Evolutionary conservation across 1,140 invertebrate genomes (phyloP).

Genomic region (Metaphire vulgaris): DNA sequence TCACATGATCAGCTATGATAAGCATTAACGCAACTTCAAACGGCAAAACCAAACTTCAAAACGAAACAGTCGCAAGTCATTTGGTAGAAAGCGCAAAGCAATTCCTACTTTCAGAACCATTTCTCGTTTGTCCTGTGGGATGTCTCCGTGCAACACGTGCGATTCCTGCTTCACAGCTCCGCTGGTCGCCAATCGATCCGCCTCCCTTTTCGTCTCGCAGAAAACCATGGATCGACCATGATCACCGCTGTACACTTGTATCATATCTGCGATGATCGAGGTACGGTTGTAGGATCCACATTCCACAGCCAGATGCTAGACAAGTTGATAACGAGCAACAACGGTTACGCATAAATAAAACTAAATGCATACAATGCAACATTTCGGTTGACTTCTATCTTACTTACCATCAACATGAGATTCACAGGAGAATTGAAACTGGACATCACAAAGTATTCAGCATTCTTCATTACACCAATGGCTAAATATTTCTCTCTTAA

Average conservation of each 20-base stretch:
- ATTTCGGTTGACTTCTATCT: no score
- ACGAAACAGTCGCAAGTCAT: background rate
- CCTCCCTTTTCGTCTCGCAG: conserved; percentile 48
- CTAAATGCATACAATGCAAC: no score
- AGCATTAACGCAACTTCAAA: no score
- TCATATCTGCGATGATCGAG: conserved; percentile 38
- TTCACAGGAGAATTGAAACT: no score
- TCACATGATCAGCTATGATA: no score
- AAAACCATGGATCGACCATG: conserved; percentile 47
- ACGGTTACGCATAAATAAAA: no score
- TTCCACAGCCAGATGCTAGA: conserved; percentile 46
- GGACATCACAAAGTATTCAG: no score
- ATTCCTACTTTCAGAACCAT: conserved; percentile 34
- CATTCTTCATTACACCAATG: no score
- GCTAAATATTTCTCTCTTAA: no score
- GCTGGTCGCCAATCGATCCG: conserved; percentile 39
- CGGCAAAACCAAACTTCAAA: no score
- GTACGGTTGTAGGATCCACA: conserved; percentile 40
- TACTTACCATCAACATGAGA: no score
- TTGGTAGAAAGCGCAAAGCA: background rate
- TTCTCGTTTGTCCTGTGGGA: conserved; percentile 47
- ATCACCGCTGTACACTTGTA: conserved; percentile 42
- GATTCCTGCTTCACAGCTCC: conserved; percentile 38
- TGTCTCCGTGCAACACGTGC: conserved; percentile 49
- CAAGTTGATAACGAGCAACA: background rate